Conservation (phyloP, 2,113 vertebrate genomes). For the Toxotes jaculatrix region DNA sequence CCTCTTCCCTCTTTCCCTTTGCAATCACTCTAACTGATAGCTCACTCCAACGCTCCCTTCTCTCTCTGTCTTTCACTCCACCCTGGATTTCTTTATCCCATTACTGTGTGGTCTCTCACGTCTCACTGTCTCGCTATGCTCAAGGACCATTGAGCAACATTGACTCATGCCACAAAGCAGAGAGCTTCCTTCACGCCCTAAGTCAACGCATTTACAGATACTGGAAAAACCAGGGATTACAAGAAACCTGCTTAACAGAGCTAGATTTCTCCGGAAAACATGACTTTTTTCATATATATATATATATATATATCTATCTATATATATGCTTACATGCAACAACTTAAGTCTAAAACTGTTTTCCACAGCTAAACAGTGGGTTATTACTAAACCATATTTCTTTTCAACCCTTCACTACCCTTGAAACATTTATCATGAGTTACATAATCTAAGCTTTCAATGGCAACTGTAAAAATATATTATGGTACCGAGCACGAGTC, state of each 20-base stretch:
- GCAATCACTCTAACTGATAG: slow-evolving; percentile 51
- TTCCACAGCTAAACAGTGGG: too few species aligned
- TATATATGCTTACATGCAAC: neutral
- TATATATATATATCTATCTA: too few species aligned
- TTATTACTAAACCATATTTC: too few species aligned
- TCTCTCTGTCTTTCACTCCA: slow-evolving; percentile 26
- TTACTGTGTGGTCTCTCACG: slow-evolving; percentile 30
- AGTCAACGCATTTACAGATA: neutral
- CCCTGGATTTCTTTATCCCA: slow-evolving; percentile 28
- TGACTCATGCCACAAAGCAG: slow-evolving; percentile 10
- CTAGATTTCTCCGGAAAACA: neutral
- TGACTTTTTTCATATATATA: neutral
- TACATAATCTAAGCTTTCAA: neutral
- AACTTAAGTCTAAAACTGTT: too few species aligned
- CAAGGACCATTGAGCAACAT: slow-evolving; percentile 34
- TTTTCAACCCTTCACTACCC: too few species aligned
- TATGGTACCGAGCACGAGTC: neutral
- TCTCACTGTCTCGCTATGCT: slow-evolving; percentile 17
- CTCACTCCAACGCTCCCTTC: slow-evolving; percentile 27
- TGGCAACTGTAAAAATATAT: neutral
- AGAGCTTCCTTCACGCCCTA: neutral
- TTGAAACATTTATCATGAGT: neutral
- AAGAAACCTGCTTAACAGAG: slow-evolving; percentile 20
- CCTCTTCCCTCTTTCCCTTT: slow-evolving; percentile 25
- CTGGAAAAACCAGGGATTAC: slow-evolving; percentile 12